These are phyloP conservation scores for Copsychus sechellarum DNA, from an alignment of 2,113 vertebrate genomes.

Conservation along the genomic window DNA sequence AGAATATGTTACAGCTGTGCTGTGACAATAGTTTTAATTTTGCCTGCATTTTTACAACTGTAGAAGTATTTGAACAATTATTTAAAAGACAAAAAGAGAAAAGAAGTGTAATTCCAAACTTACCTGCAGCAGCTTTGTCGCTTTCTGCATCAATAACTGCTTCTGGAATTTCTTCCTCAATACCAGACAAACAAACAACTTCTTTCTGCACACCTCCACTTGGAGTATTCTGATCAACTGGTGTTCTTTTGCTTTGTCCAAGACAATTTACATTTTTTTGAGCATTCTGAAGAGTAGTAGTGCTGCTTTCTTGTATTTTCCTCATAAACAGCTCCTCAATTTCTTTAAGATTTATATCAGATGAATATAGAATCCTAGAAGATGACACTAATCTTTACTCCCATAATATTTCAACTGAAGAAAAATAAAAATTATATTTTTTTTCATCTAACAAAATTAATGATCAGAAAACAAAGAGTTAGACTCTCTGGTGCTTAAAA, in stretches of 20 bases:
- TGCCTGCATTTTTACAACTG: background rate
- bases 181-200: background rate
- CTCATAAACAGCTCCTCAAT: constrained; percentile 68
- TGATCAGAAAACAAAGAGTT: background rate
- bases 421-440: background rate
- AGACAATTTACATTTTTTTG: background rate
- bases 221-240: background rate
- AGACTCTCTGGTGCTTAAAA: background rate
- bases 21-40: background rate
- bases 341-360: constrained; percentile 70
- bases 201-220: constrained; percentile 19
- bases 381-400: constrained; percentile 44
- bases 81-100: background rate
- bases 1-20: background rate
- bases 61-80: background rate
- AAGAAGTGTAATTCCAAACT: background rate
- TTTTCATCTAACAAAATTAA: background rate
- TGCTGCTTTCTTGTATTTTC: constrained; percentile 30
- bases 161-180: constrained; percentile 48
- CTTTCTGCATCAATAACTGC: background rate
- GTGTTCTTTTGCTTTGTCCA: background rate
- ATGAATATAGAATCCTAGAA: constrained; percentile 77
- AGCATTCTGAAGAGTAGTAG: background rate
- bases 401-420: background rate
- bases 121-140: constrained; percentile 39